Conservation (phyloP, 2,113 vertebrate genomes). For the Nyctereutes procyonoides region DNA sequence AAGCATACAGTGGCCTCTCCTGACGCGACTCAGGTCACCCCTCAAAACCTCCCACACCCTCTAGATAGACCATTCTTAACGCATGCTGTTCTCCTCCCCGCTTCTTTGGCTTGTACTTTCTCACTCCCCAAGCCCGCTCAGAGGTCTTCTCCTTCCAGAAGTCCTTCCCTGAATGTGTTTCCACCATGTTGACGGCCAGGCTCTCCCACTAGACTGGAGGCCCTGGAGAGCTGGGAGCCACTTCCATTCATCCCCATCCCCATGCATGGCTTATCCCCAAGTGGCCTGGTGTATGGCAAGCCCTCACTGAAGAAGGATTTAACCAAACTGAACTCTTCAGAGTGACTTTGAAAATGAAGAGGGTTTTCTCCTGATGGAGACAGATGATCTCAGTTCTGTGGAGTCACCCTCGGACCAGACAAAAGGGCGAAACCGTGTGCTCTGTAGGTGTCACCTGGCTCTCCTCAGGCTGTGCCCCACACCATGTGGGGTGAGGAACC, state of each 20-base stretch:
- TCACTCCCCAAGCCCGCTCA: neutral
- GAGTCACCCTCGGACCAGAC: neutral
- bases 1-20: neutral
- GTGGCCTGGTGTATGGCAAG: neutral
- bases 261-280: neutral
- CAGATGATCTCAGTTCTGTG: neutral
- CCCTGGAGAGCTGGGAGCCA: neutral
- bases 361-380: neutral
- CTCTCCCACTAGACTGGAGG: neutral
- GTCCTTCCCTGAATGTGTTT: neutral
- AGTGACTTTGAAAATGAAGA: neutral
- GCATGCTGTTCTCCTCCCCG: neutral
- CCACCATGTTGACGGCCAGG: neutral
- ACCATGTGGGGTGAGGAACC: neutral
- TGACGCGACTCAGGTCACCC: fast-evolving
- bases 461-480: neutral
- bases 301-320: neutral
- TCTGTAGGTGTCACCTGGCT: neutral
- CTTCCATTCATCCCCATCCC: neutral
- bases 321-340: neutral
- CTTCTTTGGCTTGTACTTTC: neutral
- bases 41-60: neutral
- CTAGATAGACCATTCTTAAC: neutral
- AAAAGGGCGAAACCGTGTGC: neutral
- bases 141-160: neutral